Evolutionary conservation across 1,140 invertebrate genomes (phyloP).

Genomic region (Plodia interpunctella): DNA sequence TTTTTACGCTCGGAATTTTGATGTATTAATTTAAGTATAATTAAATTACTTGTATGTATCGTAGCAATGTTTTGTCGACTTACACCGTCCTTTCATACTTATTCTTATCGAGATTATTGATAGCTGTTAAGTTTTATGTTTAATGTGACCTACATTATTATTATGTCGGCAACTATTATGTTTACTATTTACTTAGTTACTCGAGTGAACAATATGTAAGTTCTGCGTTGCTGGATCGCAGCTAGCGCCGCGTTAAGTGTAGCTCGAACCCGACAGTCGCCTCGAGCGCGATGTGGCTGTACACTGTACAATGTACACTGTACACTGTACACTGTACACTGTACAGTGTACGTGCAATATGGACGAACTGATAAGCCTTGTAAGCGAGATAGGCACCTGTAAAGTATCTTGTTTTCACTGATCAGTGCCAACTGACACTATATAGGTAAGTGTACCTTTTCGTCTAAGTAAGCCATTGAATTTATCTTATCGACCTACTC

Average conservation of each 20-base stretch:
- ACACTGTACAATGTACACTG: too few species aligned
- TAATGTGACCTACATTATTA: conserved; percentile 52
- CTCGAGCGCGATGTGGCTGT: too few species aligned
- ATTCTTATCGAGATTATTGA: conserved; percentile 64
- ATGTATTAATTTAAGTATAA: conserved; percentile 52
- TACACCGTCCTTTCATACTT: conserved; percentile 75
- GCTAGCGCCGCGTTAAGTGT: neutral
- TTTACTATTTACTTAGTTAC: conserved; percentile 33
- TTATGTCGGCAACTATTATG: conserved; percentile 65
- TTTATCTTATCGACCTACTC: conserved; percentile 18
- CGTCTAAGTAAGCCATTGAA: conserved; percentile 16
- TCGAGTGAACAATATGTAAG: neutral
- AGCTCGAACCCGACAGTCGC: neutral
- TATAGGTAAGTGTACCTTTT: conserved; percentile 16
- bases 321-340: too few species aligned
- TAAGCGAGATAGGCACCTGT: neutral
- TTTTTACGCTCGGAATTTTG: conserved; percentile 52
- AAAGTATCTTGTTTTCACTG: conserved; percentile 9
- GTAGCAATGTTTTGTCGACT: conserved; percentile 65
- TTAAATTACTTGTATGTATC: conserved; percentile 61
- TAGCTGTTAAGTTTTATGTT: conserved; percentile 61
- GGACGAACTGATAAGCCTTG: conserved; percentile 1
- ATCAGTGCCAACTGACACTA: conserved; percentile 29
- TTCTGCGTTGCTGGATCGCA: neutral
- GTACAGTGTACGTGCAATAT: conserved; percentile 19